Conservation (phyloP, 2,113 vertebrate species). For the Neofelis nebulosa region DNA sequence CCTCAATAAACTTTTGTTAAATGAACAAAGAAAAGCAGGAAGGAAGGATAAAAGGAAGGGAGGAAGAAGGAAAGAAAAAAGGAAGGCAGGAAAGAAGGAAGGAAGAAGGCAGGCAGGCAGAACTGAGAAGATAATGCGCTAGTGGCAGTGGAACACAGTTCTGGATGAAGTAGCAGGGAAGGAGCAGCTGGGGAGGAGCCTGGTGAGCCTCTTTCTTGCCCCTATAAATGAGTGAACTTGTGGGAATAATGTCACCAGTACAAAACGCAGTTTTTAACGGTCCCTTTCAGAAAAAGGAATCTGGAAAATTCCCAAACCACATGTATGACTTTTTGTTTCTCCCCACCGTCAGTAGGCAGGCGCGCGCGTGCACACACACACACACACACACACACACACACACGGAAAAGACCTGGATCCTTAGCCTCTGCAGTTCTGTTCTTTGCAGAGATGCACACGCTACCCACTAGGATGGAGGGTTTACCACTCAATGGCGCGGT, state of each 20-base stretch:
- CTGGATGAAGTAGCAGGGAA: background rate
- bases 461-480: background rate
- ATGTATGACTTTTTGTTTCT: background rate
- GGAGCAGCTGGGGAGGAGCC: background rate
- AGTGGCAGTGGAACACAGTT: background rate
- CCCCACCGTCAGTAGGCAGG: background rate
- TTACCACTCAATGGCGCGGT: slow-evolving; percentile 96
- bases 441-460: background rate
- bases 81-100: background rate
- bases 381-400: too few relatives aligned
- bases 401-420: background rate
- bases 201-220: background rate
- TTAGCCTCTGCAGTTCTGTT: background rate
- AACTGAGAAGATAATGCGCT: background rate
- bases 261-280: background rate
- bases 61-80: background rate
- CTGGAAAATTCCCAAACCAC: slow-evolving; percentile 1
- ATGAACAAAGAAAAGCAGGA: background rate
- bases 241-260: background rate
- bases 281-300: slow-evolving; percentile 1
- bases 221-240: background rate
- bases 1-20: background rate
- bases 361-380: background rate
- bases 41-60: background rate
- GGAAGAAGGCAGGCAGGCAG: background rate